Percentiles rank a stretch among this genome's conserved stretches.
Evolutionary conservation across 1,140 invertebrate genomes (phyloP).

Genomic region (Drosophila arawakana): DNA sequence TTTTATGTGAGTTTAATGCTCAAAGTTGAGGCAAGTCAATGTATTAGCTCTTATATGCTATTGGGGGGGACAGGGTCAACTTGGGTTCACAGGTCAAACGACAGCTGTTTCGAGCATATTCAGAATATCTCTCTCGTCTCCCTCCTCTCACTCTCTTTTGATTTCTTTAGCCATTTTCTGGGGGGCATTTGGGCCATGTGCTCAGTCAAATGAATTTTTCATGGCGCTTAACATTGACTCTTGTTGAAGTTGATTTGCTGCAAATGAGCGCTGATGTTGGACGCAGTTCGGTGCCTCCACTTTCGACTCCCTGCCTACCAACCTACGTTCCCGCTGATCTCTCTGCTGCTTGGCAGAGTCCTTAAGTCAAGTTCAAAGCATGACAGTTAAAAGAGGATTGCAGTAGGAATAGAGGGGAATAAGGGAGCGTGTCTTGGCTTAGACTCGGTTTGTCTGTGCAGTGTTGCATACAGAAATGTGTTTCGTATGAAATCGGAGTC

Average conservation of each 20-base stretch:
- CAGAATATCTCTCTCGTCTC: constrained; percentile 6
- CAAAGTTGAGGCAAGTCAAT: constrained; percentile 12
- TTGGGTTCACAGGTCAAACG: constrained; percentile 39
- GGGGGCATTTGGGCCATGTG: constrained; percentile 28
- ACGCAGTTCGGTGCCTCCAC: neutral
- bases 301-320: neutral
- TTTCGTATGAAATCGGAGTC: constrained; percentile 50
- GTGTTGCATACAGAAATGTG: constrained; percentile 77
- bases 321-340: neutral
- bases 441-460: constrained; percentile 59
- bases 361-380: constrained; percentile 43
- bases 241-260: constrained; percentile 68
- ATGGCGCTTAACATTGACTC: constrained; percentile 63
- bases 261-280: constrained; percentile 60
- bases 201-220: constrained; percentile 73
- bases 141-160: neutral
- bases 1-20: no score
- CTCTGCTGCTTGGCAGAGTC: constrained; percentile 22
- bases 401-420: neutral
- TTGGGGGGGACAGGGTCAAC: constrained; percentile 11
- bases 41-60: neutral
- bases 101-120: constrained; percentile 5
- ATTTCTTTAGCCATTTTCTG: neutral
- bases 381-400: constrained; percentile 22
- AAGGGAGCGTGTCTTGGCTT: constrained; percentile 26